Conservation (phyloP, 2,113 vertebrate genomes). For the Epinephelus cyanopodus region DNA sequence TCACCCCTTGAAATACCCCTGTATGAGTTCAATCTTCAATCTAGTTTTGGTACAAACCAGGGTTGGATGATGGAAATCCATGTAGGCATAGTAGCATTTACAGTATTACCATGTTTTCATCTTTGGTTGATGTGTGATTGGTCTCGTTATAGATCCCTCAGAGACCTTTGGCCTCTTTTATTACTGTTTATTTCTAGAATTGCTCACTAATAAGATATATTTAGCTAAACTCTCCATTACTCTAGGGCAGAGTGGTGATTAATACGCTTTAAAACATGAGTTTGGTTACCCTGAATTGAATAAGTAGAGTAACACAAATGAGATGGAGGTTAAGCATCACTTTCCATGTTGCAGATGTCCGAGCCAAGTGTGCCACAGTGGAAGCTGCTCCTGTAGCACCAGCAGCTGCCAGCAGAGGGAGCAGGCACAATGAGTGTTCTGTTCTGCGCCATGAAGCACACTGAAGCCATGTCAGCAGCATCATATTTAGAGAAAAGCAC, state of each 20-base stretch:
- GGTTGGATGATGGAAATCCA: neutral
- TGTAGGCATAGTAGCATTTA: neutral
- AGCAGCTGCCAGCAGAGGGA: constrained; percentile 64
- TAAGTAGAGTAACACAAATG: constrained; percentile 2
- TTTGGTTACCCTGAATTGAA: neutral
- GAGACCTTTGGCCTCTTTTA: neutral
- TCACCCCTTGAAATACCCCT: neutral
- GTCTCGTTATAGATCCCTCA: neutral
- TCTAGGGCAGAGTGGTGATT: neutral
- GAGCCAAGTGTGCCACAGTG: constrained; percentile 42
- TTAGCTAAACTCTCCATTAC: neutral
- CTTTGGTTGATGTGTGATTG: constrained; percentile 2
- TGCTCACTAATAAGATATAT: neutral
- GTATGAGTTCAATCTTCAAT: neutral
- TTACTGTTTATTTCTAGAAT: too few relatives aligned
- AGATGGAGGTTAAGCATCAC: constrained; percentile 15
- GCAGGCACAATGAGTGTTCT: constrained; percentile 71
- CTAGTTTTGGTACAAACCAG: neutral
- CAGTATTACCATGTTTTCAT: neutral
- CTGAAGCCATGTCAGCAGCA: constrained; percentile 43
- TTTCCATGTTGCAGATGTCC: constrained; percentile 38
- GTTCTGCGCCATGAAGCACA: constrained; percentile 34
- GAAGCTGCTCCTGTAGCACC: constrained; percentile 30
- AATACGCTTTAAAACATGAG: neutral
- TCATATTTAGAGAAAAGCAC: constrained; percentile 44